Evolutionary conservation across 2,113 vertebrate species (phyloP), one percentile per base, ranked within the genome.

Genomic region (Guaruba guarouba): DNA sequence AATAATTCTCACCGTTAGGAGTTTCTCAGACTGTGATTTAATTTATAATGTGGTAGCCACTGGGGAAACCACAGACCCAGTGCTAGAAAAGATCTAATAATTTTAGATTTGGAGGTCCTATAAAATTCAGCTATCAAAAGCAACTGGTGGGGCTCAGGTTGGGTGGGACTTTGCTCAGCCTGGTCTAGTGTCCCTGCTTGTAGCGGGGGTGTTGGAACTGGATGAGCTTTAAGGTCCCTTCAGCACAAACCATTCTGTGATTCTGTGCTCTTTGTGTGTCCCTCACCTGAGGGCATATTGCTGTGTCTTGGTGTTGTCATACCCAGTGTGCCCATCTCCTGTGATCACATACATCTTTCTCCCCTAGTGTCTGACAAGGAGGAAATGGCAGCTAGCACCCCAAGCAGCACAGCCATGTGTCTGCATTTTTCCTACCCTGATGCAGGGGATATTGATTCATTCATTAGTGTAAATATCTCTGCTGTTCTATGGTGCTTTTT

Each of bases 401-500:
- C n/a, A 6, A 89, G 37, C 54, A 57, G 13, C 49, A 63, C 39
- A 67, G 69, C 20, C 0, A 0, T 57, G 33, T 63, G 43, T 57
- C 76, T 93, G 76, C 46, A 25, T 79, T 75, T 86, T 54, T 64
- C 41, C 41, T 82, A 7, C 64, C 35, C 46, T 75, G 59, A 63
- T 94, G 49, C 2, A 3, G 23, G 37, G 85, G 68, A 69, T 94
- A 88, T 82, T 78, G 91, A 82, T 94, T 7, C 11, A 54, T 92
- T 77, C 54, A 52, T 95, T 92, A 87, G 52, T 63, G 81, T 91
- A 87, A 94, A 91, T 74, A 63, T 66, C 74, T 95, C 8, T 4
- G 84, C 67, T 69, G 49, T 91, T 97, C 27, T 76, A 20, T 92
- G 69, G 85, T 85, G 37, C 52, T 87, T 95, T 96, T 75, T 63